A percentile compares a stretch with the other conserved stretches of the same genome.
phyloP scores from a whole-genome alignment of 92 coral and sea anemone genomes.

The Zoanthus gigantus region DNA sequence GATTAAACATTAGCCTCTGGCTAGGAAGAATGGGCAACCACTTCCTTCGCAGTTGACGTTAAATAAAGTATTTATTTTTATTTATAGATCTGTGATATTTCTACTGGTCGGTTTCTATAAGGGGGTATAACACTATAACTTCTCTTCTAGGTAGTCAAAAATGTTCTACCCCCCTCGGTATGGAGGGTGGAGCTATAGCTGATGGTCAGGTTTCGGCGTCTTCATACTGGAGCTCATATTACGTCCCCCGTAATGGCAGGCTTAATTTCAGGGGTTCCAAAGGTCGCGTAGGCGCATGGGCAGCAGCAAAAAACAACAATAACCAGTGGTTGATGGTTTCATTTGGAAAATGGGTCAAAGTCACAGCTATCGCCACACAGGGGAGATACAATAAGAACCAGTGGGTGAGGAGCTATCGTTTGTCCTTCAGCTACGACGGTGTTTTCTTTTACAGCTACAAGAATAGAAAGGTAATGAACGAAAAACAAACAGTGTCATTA shows the following conservation, averaged over 20 bases:
- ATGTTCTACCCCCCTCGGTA: neutral
- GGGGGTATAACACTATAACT: no score
- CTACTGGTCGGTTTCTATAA: no score
- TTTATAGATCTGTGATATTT: no score
- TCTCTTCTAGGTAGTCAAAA: neutral
- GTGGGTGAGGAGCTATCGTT: conserved; percentile 19
- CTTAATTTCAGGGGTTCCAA: neutral
- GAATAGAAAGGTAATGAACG: neutral
- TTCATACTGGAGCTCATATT: neutral
- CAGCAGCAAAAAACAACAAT: neutral
- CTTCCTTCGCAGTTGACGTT: no score
- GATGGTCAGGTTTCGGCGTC: neutral
- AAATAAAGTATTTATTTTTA: no score
- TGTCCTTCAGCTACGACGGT: conserved; percentile 7
- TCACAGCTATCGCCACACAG: conserved; percentile 7
- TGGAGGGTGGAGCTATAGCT: neutral
- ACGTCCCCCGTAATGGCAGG: neutral
- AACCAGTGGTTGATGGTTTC: conserved; percentile 4
- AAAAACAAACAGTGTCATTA: no score
- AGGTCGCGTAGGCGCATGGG: neutral
- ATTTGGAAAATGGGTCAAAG: conserved; percentile 10
- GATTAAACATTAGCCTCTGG: no score
- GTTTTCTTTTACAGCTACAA: neutral
- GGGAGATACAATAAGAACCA: neutral
- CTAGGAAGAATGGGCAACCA: no score